A percentile compares a stretch with the other conserved stretches of the same genome.
phyloP scores from a whole-genome alignment of 2,888 invertebrate genomes.

The Stenolophus ochropezus region DNA sequence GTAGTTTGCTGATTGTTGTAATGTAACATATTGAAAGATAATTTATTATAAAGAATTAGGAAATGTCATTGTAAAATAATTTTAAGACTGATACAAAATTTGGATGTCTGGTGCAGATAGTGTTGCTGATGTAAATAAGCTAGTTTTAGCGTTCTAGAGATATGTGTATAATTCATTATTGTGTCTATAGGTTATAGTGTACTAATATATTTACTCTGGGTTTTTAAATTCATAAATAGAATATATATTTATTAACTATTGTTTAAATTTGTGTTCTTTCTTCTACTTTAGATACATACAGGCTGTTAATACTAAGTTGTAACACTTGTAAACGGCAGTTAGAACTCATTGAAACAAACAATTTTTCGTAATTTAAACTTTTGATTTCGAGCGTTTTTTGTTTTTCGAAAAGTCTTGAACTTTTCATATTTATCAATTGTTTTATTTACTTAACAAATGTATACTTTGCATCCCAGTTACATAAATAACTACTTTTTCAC shows the following conservation, averaged over 20 bases:
- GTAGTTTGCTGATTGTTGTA: slow-evolving; percentile 59
- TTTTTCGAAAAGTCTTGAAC: too few relatives aligned
- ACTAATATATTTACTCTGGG: slow-evolving; percentile 45
- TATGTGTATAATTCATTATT: slow-evolving; percentile 31
- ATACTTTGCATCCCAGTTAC: too few relatives aligned
- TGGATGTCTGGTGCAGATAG: slow-evolving; percentile 2
- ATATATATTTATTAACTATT: slow-evolving; percentile 33
- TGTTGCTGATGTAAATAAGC: slow-evolving; percentile 42
- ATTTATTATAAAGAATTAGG: slow-evolving; percentile 10
- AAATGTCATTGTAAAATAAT: slow-evolving; percentile 40
- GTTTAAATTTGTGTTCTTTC: not conserved
- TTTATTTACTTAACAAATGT: too few relatives aligned
- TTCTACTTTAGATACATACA: too few relatives aligned
- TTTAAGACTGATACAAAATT: slow-evolving; percentile 52
- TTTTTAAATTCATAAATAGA: slow-evolving; percentile 44
- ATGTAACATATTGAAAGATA: slow-evolving; percentile 49
- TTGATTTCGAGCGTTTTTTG: too few relatives aligned
- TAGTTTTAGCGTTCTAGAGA: slow-evolving; percentile 22
- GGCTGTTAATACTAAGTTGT: too few relatives aligned
- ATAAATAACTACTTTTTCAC: too few relatives aligned
- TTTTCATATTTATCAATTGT: too few relatives aligned
- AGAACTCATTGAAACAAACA: too few relatives aligned
- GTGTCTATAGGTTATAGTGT: slow-evolving; percentile 27
- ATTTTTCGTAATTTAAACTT: too few relatives aligned
- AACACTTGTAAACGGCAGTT: too few relatives aligned